A percentile compares a stretch with the other conserved stretches of the same genome.
phyloP scores from a whole-genome alignment of 2,888 invertebrate genomes.

The Lasiommata megera region DNA sequence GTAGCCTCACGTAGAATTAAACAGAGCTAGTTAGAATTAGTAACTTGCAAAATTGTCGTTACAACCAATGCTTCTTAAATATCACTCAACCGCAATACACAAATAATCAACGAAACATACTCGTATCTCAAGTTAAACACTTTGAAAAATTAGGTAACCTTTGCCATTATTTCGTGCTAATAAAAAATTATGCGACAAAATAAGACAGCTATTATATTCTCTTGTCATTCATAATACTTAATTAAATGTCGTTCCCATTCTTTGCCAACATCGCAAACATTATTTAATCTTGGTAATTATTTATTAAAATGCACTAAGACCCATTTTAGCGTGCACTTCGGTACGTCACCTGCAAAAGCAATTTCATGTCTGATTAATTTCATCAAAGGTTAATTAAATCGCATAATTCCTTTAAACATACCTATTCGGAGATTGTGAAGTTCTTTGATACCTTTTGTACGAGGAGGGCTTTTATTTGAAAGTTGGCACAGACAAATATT shows the following conservation, averaged over 20 bases:
- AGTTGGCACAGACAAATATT: no score
- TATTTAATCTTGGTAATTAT: constrained; percentile 8
- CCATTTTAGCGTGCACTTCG: constrained; percentile 24
- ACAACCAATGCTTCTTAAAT: no score
- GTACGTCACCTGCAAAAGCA: constrained; percentile 29
- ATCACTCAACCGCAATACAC: no score
- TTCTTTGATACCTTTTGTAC: constrained; percentile 31
- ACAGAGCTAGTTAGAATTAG: no score
- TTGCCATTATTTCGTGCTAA: no score
- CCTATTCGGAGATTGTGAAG: constrained; percentile 31
- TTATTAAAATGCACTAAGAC: constrained; percentile 25
- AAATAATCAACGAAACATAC: no score
- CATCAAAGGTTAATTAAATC: constrained; percentile 34
- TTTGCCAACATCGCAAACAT: constrained; percentile 1
- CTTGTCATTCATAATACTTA: neutral
- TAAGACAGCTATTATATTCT: neutral
- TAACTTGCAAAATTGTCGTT: no score
- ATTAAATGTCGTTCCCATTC: neutral
- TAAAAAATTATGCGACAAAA: no score
- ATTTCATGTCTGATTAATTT: constrained; percentile 32
- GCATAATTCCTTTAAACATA: constrained; percentile 34
- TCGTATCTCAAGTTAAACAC: no score
- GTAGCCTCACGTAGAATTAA: no score
- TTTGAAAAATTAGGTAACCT: no score
- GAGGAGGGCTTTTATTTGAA: constrained; percentile 23